Percentiles rank a stretch among this genome's conserved stretches.
phyloP scores from a whole-genome alignment of 2,113 vertebrate genomes.

The Echinops telfairi region DNA sequence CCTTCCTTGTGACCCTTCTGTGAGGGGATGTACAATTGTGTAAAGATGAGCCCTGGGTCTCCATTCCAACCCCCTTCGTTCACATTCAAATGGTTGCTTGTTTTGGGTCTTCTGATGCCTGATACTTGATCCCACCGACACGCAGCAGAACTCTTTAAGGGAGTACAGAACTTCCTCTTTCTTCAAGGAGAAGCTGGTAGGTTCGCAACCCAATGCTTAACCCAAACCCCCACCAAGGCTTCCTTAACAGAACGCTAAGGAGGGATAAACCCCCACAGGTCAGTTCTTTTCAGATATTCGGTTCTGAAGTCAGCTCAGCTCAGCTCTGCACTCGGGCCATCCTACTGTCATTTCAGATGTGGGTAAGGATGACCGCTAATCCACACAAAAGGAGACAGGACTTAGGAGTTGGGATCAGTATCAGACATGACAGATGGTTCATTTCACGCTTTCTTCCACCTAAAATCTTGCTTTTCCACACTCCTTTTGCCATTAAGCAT shows the following conservation, averaged over 20 bases:
- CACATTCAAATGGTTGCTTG: no score
- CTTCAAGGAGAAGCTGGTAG: not conserved
- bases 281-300: not conserved
- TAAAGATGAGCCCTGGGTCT: no score
- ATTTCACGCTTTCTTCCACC: not conserved
- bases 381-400: not conserved
- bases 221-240: no score
- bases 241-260: no score
- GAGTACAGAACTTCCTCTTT: no score
- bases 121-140: no score
- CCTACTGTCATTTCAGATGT: fast-evolving
- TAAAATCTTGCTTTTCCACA: not conserved
- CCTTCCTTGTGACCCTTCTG: no score
- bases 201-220: not conserved
- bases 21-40: no score
- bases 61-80: no score
- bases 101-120: no score
- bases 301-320: not conserved
- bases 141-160: no score
- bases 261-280: no score
- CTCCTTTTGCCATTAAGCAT: not conserved
- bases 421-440: not conserved
- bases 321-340: not conserved
- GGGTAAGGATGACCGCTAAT: not conserved
- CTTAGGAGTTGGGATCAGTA: not conserved